Evolutionary conservation across 1,140 invertebrate species (phyloP).

Genomic region (Drosophila bocqueti): DNA sequence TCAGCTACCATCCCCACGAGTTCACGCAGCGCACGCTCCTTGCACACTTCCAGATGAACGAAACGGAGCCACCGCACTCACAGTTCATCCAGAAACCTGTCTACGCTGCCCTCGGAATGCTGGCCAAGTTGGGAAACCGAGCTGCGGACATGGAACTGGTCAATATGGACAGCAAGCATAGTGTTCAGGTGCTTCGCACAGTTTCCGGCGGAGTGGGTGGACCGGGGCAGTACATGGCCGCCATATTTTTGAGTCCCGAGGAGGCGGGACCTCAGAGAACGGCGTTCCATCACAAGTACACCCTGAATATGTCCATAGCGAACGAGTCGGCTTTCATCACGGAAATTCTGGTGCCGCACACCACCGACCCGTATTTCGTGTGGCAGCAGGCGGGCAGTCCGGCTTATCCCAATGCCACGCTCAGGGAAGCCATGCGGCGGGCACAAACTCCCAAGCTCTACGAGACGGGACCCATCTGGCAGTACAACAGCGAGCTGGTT

Average conservation of each 20-base stretch:
- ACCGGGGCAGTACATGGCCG: constrained; percentile 63
- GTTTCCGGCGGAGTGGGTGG: constrained; percentile 56
- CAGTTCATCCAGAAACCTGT: constrained; percentile 86
- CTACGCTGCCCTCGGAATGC: constrained; percentile 85
- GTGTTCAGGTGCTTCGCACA: constrained; percentile 64
- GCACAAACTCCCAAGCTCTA: constrained; percentile 65
- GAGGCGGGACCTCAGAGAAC: constrained; percentile 63
- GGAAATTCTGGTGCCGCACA: constrained; percentile 81
- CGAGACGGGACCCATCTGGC: constrained; percentile 70
- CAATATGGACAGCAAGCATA: constrained; percentile 72
- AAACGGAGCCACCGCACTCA: constrained; percentile 83
- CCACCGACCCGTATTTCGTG: constrained; percentile 72
- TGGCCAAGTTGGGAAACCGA: constrained; percentile 83
- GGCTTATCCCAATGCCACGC: constrained; percentile 70
- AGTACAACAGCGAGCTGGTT: constrained; percentile 71
- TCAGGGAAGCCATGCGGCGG: constrained; percentile 67
- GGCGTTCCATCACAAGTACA: constrained; percentile 65
- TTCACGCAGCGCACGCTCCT: constrained; percentile 85
- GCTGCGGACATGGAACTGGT: constrained; percentile 67
- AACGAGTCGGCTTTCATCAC: constrained; percentile 79
- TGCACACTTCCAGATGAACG: constrained; percentile 86
- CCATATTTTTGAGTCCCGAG: constrained; percentile 73
- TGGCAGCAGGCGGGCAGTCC: constrained; percentile 67
- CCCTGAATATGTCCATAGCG: constrained; percentile 73
- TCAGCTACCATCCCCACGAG: constrained; percentile 86